These are phyloP conservation scores for Glaucopsyche alexis DNA, from an alignment of 2,888 invertebrate species.

Conservation along the genomic window DNA sequence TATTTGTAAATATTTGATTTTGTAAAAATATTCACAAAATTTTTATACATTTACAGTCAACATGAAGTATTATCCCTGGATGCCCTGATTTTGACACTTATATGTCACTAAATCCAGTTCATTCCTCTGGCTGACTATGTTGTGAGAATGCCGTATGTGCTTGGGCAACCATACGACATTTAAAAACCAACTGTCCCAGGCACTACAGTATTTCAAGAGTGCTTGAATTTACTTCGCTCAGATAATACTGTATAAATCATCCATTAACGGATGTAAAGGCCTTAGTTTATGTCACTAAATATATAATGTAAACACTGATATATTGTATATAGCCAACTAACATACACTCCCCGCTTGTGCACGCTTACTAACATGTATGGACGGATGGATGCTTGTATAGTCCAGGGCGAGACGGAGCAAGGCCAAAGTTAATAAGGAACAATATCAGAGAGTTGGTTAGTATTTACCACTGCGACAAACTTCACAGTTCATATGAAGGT, in stretches of 20 bases:
- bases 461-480: conserved; percentile 50
- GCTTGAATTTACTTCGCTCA: too few relatives aligned
- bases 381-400: conserved; percentile 32
- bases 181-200: too few relatives aligned
- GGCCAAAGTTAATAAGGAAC: conserved; percentile 64
- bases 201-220: too few relatives aligned
- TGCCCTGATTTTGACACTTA: too few relatives aligned
- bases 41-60: neutral
- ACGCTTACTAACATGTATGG: conserved; percentile 47
- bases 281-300: too few relatives aligned
- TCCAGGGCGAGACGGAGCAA: conserved; percentile 53
- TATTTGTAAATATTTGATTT: neutral
- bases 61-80: neutral
- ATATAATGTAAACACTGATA: neutral
- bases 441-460: conserved; percentile 79
- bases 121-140: too few relatives aligned
- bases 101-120: too few relatives aligned
- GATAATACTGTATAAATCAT: too few relatives aligned
- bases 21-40: neutral
- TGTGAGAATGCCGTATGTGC: too few relatives aligned
- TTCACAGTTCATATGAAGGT: too few relatives aligned
- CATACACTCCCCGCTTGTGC: conserved; percentile 29
- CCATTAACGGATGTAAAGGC: too few relatives aligned
- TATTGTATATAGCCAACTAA: conserved; percentile 31
- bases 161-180: too few relatives aligned